Percentiles rank a stretch among this genome's conserved stretches.
phyloP scores from a whole-genome alignment of 2,113 vertebrate genomes.

The Cacatua alba region DNA sequence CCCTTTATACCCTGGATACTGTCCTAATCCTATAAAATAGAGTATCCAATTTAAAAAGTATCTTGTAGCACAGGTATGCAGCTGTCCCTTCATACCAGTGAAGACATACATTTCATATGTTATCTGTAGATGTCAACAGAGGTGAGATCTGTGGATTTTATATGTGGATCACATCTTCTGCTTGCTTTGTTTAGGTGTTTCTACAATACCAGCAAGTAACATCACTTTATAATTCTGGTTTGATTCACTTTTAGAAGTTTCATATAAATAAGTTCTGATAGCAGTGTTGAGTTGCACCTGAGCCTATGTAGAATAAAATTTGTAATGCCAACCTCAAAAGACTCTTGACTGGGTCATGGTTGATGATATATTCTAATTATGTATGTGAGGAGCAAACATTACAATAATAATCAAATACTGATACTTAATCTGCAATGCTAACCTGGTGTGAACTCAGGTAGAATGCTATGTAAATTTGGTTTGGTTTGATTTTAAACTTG shows the following conservation, averaged over 20 bases:
- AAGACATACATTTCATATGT: background rate
- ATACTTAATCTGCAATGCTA: conserved; percentile 42
- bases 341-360: background rate
- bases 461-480: background rate
- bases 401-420: conserved; percentile 29
- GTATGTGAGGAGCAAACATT: conserved; percentile 10
- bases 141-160: background rate
- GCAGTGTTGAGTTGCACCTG: background rate
- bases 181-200: background rate
- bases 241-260: background rate
- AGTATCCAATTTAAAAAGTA: background rate
- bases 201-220: background rate
- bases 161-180: background rate
- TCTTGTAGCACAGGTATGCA: background rate
- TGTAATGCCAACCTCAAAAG: background rate
- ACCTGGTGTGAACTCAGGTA: background rate
- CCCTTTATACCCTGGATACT: background rate
- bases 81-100: background rate
- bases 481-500: conserved; percentile 45
- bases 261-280: background rate
- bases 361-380: conserved; percentile 32
- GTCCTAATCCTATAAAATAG: background rate
- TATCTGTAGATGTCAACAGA: background rate
- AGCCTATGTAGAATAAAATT: background rate
- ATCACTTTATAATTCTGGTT: background rate